These are phyloP conservation scores for Helicoverpa assulta DNA, from an alignment of 2,888 invertebrate genomes.

Conservation along the genomic window DNA sequence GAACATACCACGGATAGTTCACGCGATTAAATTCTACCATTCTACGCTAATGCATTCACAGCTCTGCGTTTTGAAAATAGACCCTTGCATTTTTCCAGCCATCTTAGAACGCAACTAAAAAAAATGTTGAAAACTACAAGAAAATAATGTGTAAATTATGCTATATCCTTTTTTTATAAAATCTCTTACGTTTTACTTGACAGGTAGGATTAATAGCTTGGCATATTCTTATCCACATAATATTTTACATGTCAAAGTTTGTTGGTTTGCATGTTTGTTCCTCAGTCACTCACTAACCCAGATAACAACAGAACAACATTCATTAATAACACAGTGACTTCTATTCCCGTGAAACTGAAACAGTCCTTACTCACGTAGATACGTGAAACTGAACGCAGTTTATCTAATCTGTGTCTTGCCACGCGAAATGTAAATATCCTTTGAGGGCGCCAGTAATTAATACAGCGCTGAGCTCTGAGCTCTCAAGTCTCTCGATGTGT, in stretches of 20 bases:
- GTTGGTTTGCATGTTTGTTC: too few relatives aligned
- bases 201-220: too few relatives aligned
- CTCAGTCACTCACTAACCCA: neutral
- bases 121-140: too few relatives aligned
- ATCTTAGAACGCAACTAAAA: too few relatives aligned
- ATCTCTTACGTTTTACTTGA: too few relatives aligned
- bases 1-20: neutral
- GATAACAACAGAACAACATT: neutral
- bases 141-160: too few relatives aligned
- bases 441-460: constrained; percentile 43
- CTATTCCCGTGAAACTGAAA: constrained; percentile 25
- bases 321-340: neutral
- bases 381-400: constrained; percentile 21
- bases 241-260: too few relatives aligned
- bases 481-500: constrained; percentile 18
- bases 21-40: neutral
- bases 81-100: too few relatives aligned
- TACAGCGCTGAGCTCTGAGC: constrained; percentile 23
- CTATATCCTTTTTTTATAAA: too few relatives aligned
- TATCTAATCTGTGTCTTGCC: constrained; percentile 37
- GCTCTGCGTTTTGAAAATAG: too few relatives aligned
- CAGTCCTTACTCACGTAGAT: neutral
- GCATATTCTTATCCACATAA: too few relatives aligned
- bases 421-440: constrained; percentile 37
- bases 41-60: neutral